Base-by-base conservation (phyloP, 2,113 vertebrate species). In the Scomber japonicus region DNA sequence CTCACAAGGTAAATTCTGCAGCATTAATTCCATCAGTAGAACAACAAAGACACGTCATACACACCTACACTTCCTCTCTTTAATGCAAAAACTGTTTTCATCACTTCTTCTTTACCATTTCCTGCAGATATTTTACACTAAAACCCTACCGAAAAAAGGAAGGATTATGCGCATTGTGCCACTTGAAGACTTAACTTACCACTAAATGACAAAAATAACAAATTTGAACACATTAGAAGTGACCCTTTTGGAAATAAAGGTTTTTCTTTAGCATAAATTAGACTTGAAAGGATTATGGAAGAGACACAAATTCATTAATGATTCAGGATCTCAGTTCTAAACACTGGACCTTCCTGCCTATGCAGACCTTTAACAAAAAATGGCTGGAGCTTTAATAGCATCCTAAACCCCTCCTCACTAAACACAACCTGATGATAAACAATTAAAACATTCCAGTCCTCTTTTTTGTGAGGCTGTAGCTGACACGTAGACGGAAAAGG, bases 381-480 rank as follows among this genome's bases (percentile, higher is more conserved):
- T 55, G 35, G 19, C 44, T 50, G 14, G 11, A 46, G 50, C 50
- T 57, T 69, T 80, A 62, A 67, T 1, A 17, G 40, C 19, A 4
- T 40, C 61, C 56, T 48, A 31, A 61, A 80, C 8, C 57, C 14
- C 46, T 74, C 16, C 24, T 72, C 71, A 55, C 54, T 61, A 67
- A 80, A 78, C 62, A 72, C 65, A 21, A 35, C 80, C 63, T 71
- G 48, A 70, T 71, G 53, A 81, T 75, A 69, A 90, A 86, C 81
- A 80, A 86, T 80, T 84, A 69, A 76, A 80, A 80, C 89, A 82
- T 82, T 82, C 78, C 86, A 64, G 10, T 10, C 50, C 30, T 68
- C 40, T 4, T 56, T 56, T 80, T 63, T 71, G 75, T 49, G 67
- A 62, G 63, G 56, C 83, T 17, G 24, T 7, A 12, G 30, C 59